phyloP scores from a whole-genome alignment of 1,140 invertebrate genomes.

The Aethina tumida region DNA sequence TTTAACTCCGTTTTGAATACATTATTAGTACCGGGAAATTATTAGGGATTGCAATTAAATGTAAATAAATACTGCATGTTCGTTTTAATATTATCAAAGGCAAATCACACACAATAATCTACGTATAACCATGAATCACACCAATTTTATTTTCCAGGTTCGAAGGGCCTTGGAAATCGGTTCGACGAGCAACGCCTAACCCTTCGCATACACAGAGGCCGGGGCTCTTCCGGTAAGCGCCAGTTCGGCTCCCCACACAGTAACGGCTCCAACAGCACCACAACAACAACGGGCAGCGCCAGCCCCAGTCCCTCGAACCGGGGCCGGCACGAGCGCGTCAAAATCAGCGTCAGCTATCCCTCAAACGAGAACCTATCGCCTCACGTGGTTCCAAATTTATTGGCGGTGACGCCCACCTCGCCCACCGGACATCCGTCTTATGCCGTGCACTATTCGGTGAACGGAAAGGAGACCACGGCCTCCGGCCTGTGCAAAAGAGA shows the following conservation, averaged over 20 bases:
- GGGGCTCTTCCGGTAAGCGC: slow-evolving; percentile 45
- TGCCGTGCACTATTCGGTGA: slow-evolving; percentile 49
- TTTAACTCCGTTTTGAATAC: too few relatives aligned
- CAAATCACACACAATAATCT: too few relatives aligned
- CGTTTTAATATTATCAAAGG: too few relatives aligned
- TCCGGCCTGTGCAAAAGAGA: slow-evolving; percentile 30
- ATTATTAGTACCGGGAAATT: too few relatives aligned
- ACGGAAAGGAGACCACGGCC: slow-evolving; percentile 32
- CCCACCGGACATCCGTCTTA: slow-evolving; percentile 39
- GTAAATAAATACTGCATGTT: too few relatives aligned
- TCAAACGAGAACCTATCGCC: slow-evolving; percentile 60
- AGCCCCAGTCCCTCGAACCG: slow-evolving; percentile 48
- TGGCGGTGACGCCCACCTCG: slow-evolving; percentile 31
- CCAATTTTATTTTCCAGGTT: slow-evolving; percentile 29
- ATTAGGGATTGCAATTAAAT: too few relatives aligned
- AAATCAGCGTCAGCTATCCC: slow-evolving; percentile 74
- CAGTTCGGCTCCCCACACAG: slow-evolving; percentile 47
- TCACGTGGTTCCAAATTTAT: slow-evolving; percentile 24
- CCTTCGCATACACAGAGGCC: slow-evolving; percentile 80
- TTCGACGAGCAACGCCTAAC: slow-evolving; percentile 83
- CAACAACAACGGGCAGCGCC: slow-evolving; percentile 42
- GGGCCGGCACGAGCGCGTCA: slow-evolving; percentile 60
- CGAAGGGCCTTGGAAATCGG: slow-evolving; percentile 47
- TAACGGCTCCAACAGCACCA: slow-evolving; percentile 47
- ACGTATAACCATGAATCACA: too few relatives aligned